Conservation (phyloP, 2,888 invertebrate species). For the Mystacides longicornis region DNA sequence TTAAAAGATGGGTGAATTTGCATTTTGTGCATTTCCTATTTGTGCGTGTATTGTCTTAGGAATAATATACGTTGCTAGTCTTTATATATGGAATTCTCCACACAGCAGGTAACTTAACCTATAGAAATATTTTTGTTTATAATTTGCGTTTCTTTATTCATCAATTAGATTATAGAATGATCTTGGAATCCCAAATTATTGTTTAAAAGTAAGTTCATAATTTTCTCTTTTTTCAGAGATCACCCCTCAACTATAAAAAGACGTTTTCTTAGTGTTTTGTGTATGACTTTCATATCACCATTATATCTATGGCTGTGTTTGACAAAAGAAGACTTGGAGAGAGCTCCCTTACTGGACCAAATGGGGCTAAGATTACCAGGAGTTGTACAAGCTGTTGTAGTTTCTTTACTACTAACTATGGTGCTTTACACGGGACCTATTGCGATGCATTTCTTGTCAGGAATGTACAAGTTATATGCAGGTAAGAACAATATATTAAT, state of each 20-base stretch:
- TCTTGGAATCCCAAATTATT: background rate
- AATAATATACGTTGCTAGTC: conserved; percentile 74
- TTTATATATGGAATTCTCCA: conserved; percentile 79
- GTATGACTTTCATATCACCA: conserved; percentile 76
- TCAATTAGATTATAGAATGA: background rate
- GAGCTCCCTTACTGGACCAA: conserved; percentile 57
- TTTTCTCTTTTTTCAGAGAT: too few relatives aligned
- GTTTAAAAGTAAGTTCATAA: background rate
- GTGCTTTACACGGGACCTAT: conserved; percentile 79
- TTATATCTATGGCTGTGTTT: conserved; percentile 68
- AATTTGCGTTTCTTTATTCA: background rate
- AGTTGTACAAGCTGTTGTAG: conserved; percentile 59
- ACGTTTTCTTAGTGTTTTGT: conserved; percentile 77
- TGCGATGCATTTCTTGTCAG: conserved; percentile 62
- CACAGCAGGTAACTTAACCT: conserved; percentile 56
- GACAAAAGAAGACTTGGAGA: conserved; percentile 51
- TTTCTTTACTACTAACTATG: conserved; percentile 73
- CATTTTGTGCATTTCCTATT: conserved; percentile 36
- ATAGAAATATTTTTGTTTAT: background rate
- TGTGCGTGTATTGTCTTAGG: conserved; percentile 71
- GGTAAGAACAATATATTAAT: too few relatives aligned
- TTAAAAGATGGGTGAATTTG: background rate
- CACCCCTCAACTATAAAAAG: conserved; percentile 83
- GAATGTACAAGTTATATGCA: conserved; percentile 59
- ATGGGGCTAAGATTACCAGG: conserved; percentile 72